phyloP scores from a whole-genome alignment of 23 tunicate species.

The Halocynthia aurantium region DNA sequence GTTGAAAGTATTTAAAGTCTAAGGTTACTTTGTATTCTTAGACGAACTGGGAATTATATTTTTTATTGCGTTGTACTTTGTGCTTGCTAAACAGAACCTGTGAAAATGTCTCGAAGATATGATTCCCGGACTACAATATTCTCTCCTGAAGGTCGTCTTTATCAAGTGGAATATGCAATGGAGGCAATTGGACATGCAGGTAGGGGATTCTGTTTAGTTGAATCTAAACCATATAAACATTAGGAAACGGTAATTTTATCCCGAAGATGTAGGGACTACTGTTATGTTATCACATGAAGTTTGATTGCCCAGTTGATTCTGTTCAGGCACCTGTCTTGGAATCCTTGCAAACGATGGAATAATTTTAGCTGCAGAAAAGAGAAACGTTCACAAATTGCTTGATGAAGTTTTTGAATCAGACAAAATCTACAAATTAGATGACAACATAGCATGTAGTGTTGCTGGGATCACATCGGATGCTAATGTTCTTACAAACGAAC shows the following conservation, averaged over 20 bases:
- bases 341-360: slow-evolving; percentile 94
- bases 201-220: background rate
- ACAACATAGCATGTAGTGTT: slow-evolving; percentile 91
- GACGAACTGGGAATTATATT: too few relatives aligned
- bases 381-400: slow-evolving; percentile 84
- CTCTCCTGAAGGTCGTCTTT: slow-evolving; percentile 97
- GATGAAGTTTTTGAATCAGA: slow-evolving; percentile 88
- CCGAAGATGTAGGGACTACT: background rate
- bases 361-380: slow-evolving; percentile 86
- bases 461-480: slow-evolving; percentile 99
- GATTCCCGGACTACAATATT: slow-evolving; percentile 97
- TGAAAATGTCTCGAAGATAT: slow-evolving; percentile 87
- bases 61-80: too few relatives aligned
- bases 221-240: too few relatives aligned
- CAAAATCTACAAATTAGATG: slow-evolving; percentile 91
- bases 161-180: slow-evolving; percentile 99
- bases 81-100: background rate
- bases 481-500: slow-evolving; percentile 75
- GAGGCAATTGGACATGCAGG: slow-evolving; percentile 99
- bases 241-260: background rate
- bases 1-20: too few relatives aligned
- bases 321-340: slow-evolving; percentile 88
- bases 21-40: too few relatives aligned
- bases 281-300: background rate
- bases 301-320: background rate